Base-by-base conservation (phyloP, 2,113 vertebrate genomes). In the Oncorhynchus mykiss region DNA sequence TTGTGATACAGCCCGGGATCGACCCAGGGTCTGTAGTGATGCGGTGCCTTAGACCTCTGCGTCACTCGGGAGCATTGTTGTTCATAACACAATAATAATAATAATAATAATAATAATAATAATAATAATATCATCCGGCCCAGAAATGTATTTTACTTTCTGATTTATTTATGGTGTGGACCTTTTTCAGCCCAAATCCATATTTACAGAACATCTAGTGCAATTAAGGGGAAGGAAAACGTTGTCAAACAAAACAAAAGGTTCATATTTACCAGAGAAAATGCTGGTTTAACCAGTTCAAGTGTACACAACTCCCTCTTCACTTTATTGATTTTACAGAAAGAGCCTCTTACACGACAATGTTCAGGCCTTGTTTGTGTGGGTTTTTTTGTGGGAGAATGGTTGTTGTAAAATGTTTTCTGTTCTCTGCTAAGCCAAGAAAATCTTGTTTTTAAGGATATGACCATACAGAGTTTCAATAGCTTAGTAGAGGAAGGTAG, bases 231-330 rank as follows among this genome's bases (percentile, higher is more conserved):
- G 65, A 22, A n/a, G 60, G 64, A 69, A 13, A 76, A 80, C 73
- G 76, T 70, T 49, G 69, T 73, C 77, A 25, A 79, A 73, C 78
- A 78, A 87, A 90, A 89, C 85, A 84, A 87, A 88, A 85, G 81
- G 78, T 48, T 84, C 90, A 92, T 93, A 92, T 93, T 92, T 88
- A 93, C 91, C 88, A 92, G 81, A 31, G 70, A 62, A 70, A 77
- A 77, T 16, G 54, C 71, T 72, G 70, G 48, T 76, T 73, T 78
- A 78, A 78, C 67, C 69, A 76, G 67, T 25, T 82, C 70, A 67
- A 65, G 71, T 82, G 67, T 64, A 83, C 79, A 69, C 69, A 0
- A 22, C 45, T 79, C 74, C 64, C 71, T 70, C 69, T 86, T 87
- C 81, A 67, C 20, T 67, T 80, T 82, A 45, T 16, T 27, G 75